Evolutionary conservation across 2,113 vertebrate genomes (phyloP), one percentile per base, ranked within the genome.

Genomic region (Labrus mixtus): DNA sequence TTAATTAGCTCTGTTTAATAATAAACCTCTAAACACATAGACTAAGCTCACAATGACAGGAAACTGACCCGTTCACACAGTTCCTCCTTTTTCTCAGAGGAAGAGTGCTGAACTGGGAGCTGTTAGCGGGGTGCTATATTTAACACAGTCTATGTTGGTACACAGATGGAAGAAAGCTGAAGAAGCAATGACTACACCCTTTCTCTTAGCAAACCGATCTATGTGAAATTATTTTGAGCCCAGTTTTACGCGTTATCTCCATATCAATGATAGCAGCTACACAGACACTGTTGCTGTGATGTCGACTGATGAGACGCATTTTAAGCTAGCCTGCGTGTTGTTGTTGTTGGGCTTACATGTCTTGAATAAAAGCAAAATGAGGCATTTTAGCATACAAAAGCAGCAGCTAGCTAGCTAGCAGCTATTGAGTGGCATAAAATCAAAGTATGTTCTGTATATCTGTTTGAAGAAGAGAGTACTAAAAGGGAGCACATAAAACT

Each of bases 31-130:
- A 78, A 39, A 50, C 51, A 7, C 1, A 67, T 41, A 46, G 2
- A 59, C 3, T 59, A 53, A 36, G 4, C 20, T 1, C 17, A 90
- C 79, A 84, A 89, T 83, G 54, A 83, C 70, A 48, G 91, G 87
- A 91, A 92, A 84, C 76, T 79, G 79, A 63, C 62, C 56, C 37
- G 39, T 72, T 87, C 43, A 78, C 69, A 82, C 53, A 85, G 83
- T 90, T 91, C 87, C 88, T 83, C 62, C 82, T 90, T 81, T 84
- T 79, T 83, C 69, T 84, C 81, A 79, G 80, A 81, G 82, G 82
- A 85, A 82, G 85, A 85, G 79, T 72, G 43, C 37, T 58, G 54
- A 75, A 57, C 62, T 13, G 33, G 46, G 60, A 57, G 45, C 48
- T 15, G 37, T 45, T 13, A 77, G 63, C 58, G 17, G 3, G 2